A percentile compares a stretch with the other conserved stretches of the same genome.
phyloP scores from a whole-genome alignment of 2,797 vertebrate species.

The Phataginus tetradactyla region DNA sequence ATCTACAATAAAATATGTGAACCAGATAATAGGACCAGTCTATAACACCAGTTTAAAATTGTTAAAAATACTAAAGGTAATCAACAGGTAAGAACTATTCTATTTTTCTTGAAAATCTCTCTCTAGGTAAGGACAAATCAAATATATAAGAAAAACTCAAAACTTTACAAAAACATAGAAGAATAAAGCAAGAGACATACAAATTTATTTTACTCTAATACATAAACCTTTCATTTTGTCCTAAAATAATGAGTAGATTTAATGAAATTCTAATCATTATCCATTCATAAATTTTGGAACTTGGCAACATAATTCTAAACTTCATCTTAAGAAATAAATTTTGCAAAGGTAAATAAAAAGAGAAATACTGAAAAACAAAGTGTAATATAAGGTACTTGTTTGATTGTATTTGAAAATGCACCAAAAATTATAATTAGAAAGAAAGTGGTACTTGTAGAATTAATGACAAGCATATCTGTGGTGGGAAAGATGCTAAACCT shows the following conservation, averaged over 20 bases:
- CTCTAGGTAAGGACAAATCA: background rate
- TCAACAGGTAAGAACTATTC: background rate
- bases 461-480: background rate
- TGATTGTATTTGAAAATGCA: background rate
- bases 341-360: background rate
- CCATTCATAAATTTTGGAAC: background rate
- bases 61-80: background rate
- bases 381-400: background rate
- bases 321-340: background rate
- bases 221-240: background rate
- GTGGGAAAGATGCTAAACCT: background rate
- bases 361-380: background rate
- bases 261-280: background rate
- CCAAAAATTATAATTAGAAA: background rate
- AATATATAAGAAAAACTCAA: background rate
- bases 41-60: background rate
- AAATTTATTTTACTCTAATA: background rate
- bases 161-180: background rate
- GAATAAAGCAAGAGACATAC: background rate
- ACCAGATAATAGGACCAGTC: background rate
- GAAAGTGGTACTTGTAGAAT: background rate
- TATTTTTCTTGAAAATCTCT: conserved; percentile 1
- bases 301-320: background rate
- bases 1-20: background rate
- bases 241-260: background rate